Evolutionary conservation across 1,140 invertebrate genomes (phyloP), one percentile per base, ranked within the genome.

Genomic region (Hetaerina americana): DNA sequence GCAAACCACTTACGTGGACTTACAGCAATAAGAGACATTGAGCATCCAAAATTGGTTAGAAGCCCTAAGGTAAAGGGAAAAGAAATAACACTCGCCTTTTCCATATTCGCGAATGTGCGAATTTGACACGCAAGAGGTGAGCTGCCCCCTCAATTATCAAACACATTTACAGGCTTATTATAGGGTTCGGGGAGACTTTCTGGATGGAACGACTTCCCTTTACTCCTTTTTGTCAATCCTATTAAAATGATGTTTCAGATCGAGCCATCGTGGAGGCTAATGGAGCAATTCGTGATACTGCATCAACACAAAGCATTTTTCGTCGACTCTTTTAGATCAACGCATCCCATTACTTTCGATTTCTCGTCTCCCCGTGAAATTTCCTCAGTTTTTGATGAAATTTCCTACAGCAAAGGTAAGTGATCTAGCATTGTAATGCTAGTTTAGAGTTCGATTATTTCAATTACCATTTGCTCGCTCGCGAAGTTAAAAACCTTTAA

Each of bases 231-330:
- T n/a, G n/a, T n/a, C n/a, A n/a, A n/a, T n/a, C n/a, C n/a, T n/a
- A n/a, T n/a, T n/a, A n/a, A n/a, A n/a, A 5, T 57, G 15, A 18
- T 12, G 40, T 10, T 57, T 10, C 40, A 57, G 40, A 12, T 57
- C 22, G 15, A 57, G 15, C 10, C 40, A 57, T 3, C 26, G 12
- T 93, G 90, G 91, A 85, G 86, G 76, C 90, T 93, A 85, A 87
- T 90, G 85, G 89, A 93, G 75, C 87, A 91, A 78, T 57, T 57
- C 22, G 40, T 57, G 40, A n/a, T 57, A 1, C 15, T 18, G 3
- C 15, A 18, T 12, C 40, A 18, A n/a, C 40, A 57, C 3, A 57
- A 12, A n/a, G 40, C 40, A 3, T 57, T 57, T n/a, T n/a, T 57
- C 22, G 15, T 57, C 1, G 40, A 57, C 22, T 12, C 22, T 12